Evolutionary conservation across 2,888 invertebrate genomes (phyloP), one percentile per base, ranked within the genome.

Genomic region (Drosophila testacea): DNA sequence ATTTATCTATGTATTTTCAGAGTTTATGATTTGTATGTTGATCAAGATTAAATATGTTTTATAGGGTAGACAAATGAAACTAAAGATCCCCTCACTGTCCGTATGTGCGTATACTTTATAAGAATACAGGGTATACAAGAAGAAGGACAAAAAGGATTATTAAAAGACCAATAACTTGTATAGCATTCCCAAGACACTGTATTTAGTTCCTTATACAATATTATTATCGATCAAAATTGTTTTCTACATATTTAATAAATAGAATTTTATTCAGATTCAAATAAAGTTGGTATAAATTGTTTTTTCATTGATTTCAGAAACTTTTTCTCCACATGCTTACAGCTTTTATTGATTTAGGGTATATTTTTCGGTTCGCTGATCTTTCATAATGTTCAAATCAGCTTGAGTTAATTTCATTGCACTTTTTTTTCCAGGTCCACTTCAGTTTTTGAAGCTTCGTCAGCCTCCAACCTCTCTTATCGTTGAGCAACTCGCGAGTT

Each of bases 331-430:
- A 27, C 27, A 11, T 27, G n/a, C 27, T 22, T 27, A 27, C 11
- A 27, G 4, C n/a, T 57, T 36, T 64, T n/a, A 46, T 44, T 28
- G 44, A 39, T 60, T 44, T n/a, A 36, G 28, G 13, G 52, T 39
- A 56, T 30, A 16, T 41, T 52, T 34, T 52, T 6, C 65, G 38
- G 27, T 41, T 52, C 27, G 46, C 30, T 44, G 50, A 44, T 57
- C 64, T 51, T 42, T n/a, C 28, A 56, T n/a, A 51, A 51, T 50
- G 38, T 38, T 28, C 2, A 54, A 54, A 54, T 46, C 38, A 39
- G 44, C 44, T 47, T 22, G 34, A 34, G 32, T 60, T 48, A 4
- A 46, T 39, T 47, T 55, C 28, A 22, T 42, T 30, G 36, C 13
- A 38, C 16, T 30, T 57, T 47, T 47, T 41, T 6, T 7, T 32